Evolutionary conservation across 2,113 vertebrate species (phyloP).

Genomic region (Pavo muticus): DNA sequence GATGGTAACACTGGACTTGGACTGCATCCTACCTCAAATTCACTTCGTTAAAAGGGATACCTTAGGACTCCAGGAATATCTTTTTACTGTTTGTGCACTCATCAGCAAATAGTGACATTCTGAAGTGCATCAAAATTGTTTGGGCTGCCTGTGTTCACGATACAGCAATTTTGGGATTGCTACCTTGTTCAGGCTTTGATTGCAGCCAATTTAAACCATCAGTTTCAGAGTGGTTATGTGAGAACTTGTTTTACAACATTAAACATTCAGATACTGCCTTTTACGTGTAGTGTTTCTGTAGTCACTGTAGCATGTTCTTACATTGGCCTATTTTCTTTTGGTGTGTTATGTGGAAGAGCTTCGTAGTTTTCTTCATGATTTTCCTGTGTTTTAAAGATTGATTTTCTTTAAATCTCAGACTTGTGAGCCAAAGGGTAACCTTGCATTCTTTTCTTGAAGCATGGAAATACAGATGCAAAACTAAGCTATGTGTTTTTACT

Average conservation of each 20-base stretch:
- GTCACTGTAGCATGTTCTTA: neutral
- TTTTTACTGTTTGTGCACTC: neutral
- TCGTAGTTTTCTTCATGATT: accelerated
- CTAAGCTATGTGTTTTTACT: neutral
- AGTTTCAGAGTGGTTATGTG: neutral
- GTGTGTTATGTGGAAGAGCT: neutral
- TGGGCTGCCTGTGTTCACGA: neutral
- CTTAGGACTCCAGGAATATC: neutral
- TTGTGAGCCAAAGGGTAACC: neutral
- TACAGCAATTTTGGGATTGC: neutral
- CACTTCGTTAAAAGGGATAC: neutral
- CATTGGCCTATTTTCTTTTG: too few relatives aligned
- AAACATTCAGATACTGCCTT: neutral
- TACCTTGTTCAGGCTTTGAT: neutral
- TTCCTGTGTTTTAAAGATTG: neutral
- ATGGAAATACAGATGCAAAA: neutral
- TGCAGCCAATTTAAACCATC: neutral
- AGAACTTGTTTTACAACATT: neutral
- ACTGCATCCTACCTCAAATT: neutral
- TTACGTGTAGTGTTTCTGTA: neutral
- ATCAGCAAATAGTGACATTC: neutral
- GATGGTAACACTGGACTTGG: neutral
- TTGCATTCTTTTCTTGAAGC: accelerated
- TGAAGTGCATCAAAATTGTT: neutral
- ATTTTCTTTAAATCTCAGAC: neutral